Evolutionary conservation across 2,113 vertebrate genomes (phyloP), one percentile per base, ranked within the genome.

Genomic region (Nipponia nippon): DNA sequence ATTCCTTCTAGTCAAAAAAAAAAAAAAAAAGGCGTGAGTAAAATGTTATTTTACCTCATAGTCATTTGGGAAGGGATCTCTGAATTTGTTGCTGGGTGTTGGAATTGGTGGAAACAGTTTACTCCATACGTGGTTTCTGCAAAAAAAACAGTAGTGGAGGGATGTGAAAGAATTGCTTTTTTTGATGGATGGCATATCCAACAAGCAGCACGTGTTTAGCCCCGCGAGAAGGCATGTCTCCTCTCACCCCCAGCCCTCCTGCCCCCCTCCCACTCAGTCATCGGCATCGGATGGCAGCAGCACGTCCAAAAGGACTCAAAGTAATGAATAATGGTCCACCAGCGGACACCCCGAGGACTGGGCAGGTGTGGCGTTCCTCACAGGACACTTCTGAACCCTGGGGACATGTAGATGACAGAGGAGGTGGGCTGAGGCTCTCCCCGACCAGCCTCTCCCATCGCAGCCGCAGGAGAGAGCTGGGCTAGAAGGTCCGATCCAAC

Each of bases 61-160:
- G 53, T 76, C 66, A 22, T 66, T 5, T 12, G 95, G 78, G 40
- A 96, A 95, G 26, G 90, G 76, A 52, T 98, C 97, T 55, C 67
- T 78, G 53, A 98, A 87, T 81, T 79, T 95, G 49, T 69, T 98
- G 38, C 97, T 97, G 38, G 98, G 98, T 1, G 36, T 87, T 11
- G 98, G 98, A 77, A 98, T 81, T 6, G 96, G 97, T 44, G 98
- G 98, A 50, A 97, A 98, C 36, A 98, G 22, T 72, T 83, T 98
- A 11, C 56, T 85, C 98, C 98, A 98, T 3, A 97, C 0, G 4
- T 73, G 97, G 56, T 65, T 96, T 26, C 98, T 98, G 93, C 3
- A 89, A 93, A 83, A 84, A 84, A 82, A 40, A 46, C 32, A 83
- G 26, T 4, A 53, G 76, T 1, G 18, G 3, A 55, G 53, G 30